These are phyloP conservation scores for Machaerirhynchus nigripectus DNA, from an alignment of 2,113 vertebrate genomes.

Conservation along the genomic window DNA sequence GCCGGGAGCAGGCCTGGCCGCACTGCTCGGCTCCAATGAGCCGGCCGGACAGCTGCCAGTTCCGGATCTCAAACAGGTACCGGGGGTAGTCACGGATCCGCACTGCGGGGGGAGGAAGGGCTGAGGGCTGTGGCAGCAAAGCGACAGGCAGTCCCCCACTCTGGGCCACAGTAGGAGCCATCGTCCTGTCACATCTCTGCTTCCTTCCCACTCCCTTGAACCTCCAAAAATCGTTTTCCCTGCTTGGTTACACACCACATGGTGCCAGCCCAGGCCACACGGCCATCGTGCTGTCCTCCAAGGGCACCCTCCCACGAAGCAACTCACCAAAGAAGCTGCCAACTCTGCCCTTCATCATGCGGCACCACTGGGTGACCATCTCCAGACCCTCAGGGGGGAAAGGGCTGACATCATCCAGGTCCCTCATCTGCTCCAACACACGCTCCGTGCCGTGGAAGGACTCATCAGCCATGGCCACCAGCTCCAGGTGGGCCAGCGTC, in stretches of 20 bases:
- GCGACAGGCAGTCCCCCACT: too few species aligned
- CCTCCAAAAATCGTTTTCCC: not conserved
- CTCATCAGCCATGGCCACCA: conserved; percentile 85
- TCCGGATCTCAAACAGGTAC: conserved; percentile 95
- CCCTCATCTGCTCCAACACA: conserved; percentile 86
- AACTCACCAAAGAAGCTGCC: conserved; percentile 87
- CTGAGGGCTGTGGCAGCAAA: not conserved
- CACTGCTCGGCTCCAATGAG: conserved; percentile 90
- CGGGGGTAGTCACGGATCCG: conserved; percentile 96
- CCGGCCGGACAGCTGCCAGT: conserved; percentile 88
- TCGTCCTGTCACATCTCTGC: not conserved
- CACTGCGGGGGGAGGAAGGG: conserved; percentile 22
- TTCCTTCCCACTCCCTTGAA: not conserved
- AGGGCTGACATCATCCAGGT: conserved; percentile 85
- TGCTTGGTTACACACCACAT: accelerated
- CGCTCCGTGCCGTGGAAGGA: conserved; percentile 85
- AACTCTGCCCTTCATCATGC: conserved; percentile 86
- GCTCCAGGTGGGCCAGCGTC: conserved; percentile 85
- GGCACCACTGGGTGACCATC: conserved; percentile 92
- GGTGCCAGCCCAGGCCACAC: not conserved
- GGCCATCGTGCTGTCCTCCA: not conserved
- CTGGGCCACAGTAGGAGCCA: not conserved
- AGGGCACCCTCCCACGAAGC: not conserved
- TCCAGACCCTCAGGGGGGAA: conserved; percentile 88
- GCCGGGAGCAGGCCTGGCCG: conserved; percentile 84